Base-by-base conservation (phyloP, 2,797 vertebrate genomes). In the Acanthurus leucopareius region DNA sequence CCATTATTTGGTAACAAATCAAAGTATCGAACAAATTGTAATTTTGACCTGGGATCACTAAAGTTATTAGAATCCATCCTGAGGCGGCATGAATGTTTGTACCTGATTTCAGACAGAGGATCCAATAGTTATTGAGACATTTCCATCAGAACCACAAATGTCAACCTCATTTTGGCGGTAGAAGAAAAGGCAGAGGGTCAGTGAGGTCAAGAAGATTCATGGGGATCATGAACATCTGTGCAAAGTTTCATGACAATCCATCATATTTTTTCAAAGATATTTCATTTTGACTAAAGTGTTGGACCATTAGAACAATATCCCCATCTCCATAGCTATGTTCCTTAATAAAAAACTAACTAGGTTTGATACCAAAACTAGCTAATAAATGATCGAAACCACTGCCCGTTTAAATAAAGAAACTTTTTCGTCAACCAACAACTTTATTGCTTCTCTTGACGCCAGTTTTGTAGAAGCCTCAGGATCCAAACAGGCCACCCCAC, bases 361-460 rank as follows among this genome's bases (percentile, higher is more conserved):
- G 35, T 20, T 47, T 52, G 35, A 66, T 40, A 3, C 35, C 5
- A 22, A 38, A 77, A 70, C 8, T 13, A 9, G 61, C 10, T 17
- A 11, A 66, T 62, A 35, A 20, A 57, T 9, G 19, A 44, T 22
- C 19, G 25, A 70, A 48, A 17, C 22, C 11, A 2, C 16, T 11
- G 14, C 61, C 54, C 19, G 17, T 53, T 13, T 5, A 54, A 65
- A 14, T 15, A 28, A 19, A 45, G 1, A 1, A 76, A 73, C 54
- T 77, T 73, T 81, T 25, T n/a, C 16, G 42, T 28, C 54, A 51
- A 53, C 40, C 22, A 2, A 4, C 22, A 13, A 74, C 53, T 68
- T 79, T 78, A 25, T 48, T 19, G 11, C 51, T 44, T 44, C 10
- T 54, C 49, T 62, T 72, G n/a, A 67, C 28, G 3, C 47, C 58